These are phyloP conservation scores for Micronycteris hirsuta DNA, from an alignment of 2,113 vertebrate genomes.

Conservation along the genomic window DNA sequence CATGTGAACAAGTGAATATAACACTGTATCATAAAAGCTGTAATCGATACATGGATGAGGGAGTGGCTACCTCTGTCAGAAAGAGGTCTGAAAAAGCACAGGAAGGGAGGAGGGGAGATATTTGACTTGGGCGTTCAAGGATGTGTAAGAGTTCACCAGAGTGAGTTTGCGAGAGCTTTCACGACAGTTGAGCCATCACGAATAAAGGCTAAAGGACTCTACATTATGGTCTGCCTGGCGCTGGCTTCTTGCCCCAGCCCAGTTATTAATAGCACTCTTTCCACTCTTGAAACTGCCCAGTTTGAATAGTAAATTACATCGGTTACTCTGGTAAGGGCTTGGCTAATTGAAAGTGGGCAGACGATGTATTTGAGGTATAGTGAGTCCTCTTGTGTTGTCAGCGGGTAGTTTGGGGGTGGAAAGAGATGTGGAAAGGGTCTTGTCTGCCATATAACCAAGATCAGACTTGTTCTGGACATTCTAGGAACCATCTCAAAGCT, in stretches of 20 bases:
- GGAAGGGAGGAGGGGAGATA: too few species aligned
- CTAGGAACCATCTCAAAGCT: background rate
- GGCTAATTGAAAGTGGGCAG: background rate
- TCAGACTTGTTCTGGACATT: background rate
- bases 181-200: background rate
- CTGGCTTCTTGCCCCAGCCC: background rate
- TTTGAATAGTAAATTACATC: background rate
- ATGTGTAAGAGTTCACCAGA: background rate
- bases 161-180: background rate
- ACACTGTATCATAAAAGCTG: background rate
- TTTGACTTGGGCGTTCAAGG: background rate
- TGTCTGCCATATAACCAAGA: background rate
- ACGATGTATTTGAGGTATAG: background rate
- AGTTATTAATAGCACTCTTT: background rate
- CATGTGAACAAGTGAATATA: background rate
- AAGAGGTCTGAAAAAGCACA: background rate
- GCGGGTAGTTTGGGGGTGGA: background rate
- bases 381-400: background rate
- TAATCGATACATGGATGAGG: background rate
- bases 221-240: background rate
- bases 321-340: background rate
- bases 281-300: background rate
- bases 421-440: background rate
- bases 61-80: background rate
- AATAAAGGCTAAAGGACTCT: background rate